Evolutionary conservation across 30 jellyfish, hydroid and myxozoan genomes (phyloP).

Genomic region (Hydractinia symbiolongicarpus): DNA sequence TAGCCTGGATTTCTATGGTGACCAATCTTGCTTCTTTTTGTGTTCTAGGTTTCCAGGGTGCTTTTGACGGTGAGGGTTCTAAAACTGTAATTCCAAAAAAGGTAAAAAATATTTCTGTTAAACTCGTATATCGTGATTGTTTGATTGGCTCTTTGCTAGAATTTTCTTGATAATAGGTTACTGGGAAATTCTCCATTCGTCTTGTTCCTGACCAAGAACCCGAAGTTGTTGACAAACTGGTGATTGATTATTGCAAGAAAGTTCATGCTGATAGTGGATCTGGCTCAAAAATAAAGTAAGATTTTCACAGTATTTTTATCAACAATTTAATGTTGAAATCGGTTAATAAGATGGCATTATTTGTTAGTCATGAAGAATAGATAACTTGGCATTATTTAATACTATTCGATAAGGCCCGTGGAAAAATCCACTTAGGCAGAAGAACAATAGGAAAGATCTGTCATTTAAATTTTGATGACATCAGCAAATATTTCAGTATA

Average conservation of each 20-base stretch:
- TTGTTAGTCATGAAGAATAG: too few species aligned
- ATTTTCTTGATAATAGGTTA: constrained; percentile 47
- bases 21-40: neutral
- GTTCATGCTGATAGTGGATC: constrained; percentile 60
- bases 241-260: constrained; percentile 41
- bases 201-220: constrained; percentile 86
- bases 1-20: neutral
- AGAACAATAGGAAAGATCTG: too few species aligned
- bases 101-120: constrained; percentile 22
- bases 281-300: constrained; percentile 42
- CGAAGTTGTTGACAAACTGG: constrained; percentile 61
- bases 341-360: neutral
- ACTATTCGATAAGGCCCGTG: neutral
- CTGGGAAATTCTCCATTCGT: constrained; percentile 94
- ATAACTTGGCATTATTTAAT: neutral
- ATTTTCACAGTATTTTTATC: neutral
- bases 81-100: constrained; percentile 89
- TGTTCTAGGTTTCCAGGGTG: constrained; percentile 82
- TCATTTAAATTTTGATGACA: too few species aligned
- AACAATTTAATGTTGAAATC: neutral
- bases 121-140: too few species aligned
- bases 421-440: too few species aligned
- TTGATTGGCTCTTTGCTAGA: too few species aligned
- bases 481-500: too few species aligned
- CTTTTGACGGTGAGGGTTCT: constrained; percentile 82